phyloP scores from a whole-genome alignment of 1,140 invertebrate species.

The Megalopta genalis region DNA sequence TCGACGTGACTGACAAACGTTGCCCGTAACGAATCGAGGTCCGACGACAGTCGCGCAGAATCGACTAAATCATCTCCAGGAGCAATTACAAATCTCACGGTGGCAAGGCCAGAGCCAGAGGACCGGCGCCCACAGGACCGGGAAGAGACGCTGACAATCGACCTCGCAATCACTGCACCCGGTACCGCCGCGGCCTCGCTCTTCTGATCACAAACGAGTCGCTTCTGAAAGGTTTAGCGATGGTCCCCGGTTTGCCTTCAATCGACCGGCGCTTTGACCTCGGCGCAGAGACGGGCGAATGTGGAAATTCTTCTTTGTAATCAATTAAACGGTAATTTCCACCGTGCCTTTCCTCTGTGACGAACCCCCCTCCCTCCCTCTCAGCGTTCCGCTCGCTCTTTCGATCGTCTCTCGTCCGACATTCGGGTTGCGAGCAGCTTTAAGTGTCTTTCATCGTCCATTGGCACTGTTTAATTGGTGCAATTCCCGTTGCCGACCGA shows the following conservation, averaged over 20 bases:
- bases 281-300: constrained; percentile 22
- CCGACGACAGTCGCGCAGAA: neutral
- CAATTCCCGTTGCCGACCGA: neutral
- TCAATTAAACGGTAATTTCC: constrained; percentile 60
- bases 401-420: neutral
- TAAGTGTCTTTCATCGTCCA: constrained; percentile 5
- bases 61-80: neutral
- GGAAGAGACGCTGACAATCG: constrained; percentile 50
- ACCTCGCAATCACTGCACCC: constrained; percentile 53
- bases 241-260: constrained; percentile 56
- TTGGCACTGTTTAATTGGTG: constrained; percentile 14
- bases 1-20: neutral
- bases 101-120: no score
- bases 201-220: constrained; percentile 53
- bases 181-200: constrained; percentile 4
- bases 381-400: no score
- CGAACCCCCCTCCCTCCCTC: neutral
- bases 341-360: neutral
- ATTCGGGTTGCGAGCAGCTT: neutral
- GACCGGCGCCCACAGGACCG: neutral
- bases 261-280: constrained; percentile 53
- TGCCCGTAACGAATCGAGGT: neutral
- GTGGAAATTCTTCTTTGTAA: constrained; percentile 56
- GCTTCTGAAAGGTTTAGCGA: constrained; percentile 43
- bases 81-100: constrained; percentile 17